Conservation (phyloP, 2,797 vertebrate genomes). For the Spea hammondii region DNA sequence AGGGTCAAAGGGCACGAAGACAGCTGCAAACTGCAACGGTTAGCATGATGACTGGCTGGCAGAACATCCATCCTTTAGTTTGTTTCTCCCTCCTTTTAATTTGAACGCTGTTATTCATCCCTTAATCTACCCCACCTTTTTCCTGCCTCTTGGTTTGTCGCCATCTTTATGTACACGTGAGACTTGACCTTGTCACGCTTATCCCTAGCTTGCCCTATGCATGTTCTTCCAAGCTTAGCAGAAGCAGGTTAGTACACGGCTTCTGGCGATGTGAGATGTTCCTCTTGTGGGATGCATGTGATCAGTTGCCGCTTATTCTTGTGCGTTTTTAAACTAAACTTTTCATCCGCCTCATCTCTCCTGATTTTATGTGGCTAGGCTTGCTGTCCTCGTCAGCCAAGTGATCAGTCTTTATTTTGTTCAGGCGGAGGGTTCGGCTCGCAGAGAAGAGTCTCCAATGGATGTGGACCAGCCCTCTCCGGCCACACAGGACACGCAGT, state of each 20-base stretch:
- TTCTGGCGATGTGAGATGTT: constrained; percentile 13
- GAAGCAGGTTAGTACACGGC: neutral
- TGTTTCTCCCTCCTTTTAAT: constrained; percentile 68
- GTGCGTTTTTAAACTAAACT: neutral
- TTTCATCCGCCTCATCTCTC: neutral
- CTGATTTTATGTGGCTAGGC: neutral
- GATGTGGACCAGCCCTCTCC: constrained; percentile 94
- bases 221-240: constrained; percentile 12
- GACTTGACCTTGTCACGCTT: neutral
- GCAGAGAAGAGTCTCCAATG: constrained; percentile 93
- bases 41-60: constrained; percentile 74
- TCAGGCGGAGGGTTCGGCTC: constrained; percentile 76
- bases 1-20: constrained; percentile 90
- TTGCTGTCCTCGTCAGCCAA: too few relatives aligned
- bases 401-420: constrained; percentile 53
- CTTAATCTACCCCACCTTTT: constrained; percentile 37
- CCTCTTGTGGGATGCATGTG: constrained; percentile 1
- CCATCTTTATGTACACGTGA: neutral
- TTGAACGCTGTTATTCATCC: constrained; percentile 53
- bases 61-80: constrained; percentile 64
- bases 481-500: constrained; percentile 78
- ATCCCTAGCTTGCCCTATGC: neutral
- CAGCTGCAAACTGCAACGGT: constrained; percentile 85
- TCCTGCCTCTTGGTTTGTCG: constrained; percentile 29
- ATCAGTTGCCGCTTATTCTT: constrained; percentile 5